Conservation (phyloP, 2,113 vertebrate genomes). For the Spea multiplicata region DNA sequence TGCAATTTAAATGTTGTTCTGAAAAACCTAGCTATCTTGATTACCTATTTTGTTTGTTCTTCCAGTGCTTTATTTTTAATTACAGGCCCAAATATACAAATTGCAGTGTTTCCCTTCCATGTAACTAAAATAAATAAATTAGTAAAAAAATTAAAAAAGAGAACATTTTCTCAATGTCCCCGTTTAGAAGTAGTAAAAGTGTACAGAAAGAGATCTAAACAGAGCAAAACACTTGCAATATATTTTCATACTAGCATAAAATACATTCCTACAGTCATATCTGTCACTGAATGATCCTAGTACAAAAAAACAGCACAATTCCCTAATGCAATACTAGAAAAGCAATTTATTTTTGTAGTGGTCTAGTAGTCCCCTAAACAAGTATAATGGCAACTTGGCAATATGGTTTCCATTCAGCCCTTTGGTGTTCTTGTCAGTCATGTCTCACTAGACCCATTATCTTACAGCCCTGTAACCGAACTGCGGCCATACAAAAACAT, state of each 20-base stretch:
- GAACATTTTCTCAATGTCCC: conserved; percentile 6
- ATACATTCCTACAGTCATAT: background rate
- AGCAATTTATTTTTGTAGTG: conserved; percentile 39
- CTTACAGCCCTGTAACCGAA: conserved; percentile 31
- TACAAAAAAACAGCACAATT: conserved; percentile 20
- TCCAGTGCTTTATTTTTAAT: conserved; percentile 26
- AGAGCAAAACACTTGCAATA: too few relatives aligned
- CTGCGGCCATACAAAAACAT: conserved; percentile 33
- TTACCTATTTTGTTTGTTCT: conserved; percentile 22
- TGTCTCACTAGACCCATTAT: conserved; percentile 36
- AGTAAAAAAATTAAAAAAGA: background rate
- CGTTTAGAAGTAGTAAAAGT: background rate
- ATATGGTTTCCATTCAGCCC: conserved; percentile 33
- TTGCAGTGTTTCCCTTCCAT: conserved; percentile 2
- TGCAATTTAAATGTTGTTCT: conserved; percentile 32
- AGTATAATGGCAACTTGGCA: conserved; percentile 22
- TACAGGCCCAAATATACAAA: conserved; percentile 27
- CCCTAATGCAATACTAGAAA: conserved; percentile 21
- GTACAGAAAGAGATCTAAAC: too few relatives aligned
- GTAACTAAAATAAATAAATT: background rate
- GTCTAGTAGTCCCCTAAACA: conserved; percentile 31
- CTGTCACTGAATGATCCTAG: background rate
- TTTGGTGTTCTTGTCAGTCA: conserved; percentile 39
- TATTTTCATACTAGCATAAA: background rate
- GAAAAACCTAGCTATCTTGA: conserved; percentile 18